Conservation (phyloP, 2,113 vertebrate genomes). For the Aegithalos caudatus region DNA sequence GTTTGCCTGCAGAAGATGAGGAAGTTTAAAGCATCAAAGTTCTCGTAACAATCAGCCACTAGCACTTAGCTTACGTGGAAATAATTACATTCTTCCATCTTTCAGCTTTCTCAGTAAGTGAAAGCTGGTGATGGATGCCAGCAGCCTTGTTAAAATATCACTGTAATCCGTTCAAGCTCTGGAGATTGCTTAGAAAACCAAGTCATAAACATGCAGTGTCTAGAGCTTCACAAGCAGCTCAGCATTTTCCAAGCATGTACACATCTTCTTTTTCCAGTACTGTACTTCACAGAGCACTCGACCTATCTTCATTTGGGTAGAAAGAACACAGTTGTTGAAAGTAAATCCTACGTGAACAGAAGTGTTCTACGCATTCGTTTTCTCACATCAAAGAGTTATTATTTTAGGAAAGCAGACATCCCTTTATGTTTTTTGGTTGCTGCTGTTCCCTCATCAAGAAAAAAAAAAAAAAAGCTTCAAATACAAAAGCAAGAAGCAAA, state of each 20-base stretch:
- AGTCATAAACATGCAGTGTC: conserved; percentile 33
- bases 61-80: conserved; percentile 11
- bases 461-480: background rate
- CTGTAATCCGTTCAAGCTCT: conserved; percentile 39
- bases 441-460: background rate
- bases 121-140: conserved; percentile 34
- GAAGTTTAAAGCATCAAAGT: conserved; percentile 27
- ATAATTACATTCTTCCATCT: conserved; percentile 37
- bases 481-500: conserved; percentile 4
- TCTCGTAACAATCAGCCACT: background rate
- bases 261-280: background rate
- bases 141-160: conserved; percentile 55
- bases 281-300: background rate
- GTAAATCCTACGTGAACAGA: background rate
- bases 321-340: background rate
- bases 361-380: background rate
- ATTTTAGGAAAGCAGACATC: background rate
- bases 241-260: background rate
- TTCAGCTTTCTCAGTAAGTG: conserved; percentile 25
- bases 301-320: background rate
- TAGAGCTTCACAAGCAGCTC: conserved; percentile 20
- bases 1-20: background rate
- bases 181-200: conserved; percentile 33
- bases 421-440: background rate
- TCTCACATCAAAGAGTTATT: background rate